Evolutionary conservation across 2,888 invertebrate genomes (phyloP), one percentile per base, ranked within the genome.

Genomic region (Gnatocerus cornutus): DNA sequence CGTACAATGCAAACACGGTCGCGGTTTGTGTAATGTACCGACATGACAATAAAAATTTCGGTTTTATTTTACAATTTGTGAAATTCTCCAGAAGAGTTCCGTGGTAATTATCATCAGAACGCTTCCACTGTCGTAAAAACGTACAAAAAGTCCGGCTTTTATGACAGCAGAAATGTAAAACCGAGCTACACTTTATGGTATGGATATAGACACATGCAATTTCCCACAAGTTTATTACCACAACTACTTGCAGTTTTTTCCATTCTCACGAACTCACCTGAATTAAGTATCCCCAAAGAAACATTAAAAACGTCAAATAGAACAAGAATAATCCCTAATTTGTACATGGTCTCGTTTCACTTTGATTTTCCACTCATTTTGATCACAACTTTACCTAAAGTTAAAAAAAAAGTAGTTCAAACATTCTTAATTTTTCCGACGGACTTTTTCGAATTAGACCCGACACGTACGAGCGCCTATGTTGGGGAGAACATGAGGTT

Each of bases 271-370:
- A 16, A 73, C 78, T 76, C 58, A 78, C 78, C 78, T 64, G 74
- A 73, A 66, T 73, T 78, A 14, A 78, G 70, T 58, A 78, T 77
- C 7, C 75, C 78, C 16, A 69, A 55, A 56, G 73, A 74, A 52
- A 73, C 71, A 30, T 53, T 69, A 27, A 75, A 41, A 41, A 68
- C 69, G 56, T 71, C 68, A 27, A 73, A 43, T 59, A 72, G 45
- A 48, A 69, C 43, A 63, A 76, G 13, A 63, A 73, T 63, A 52
- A 55, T 61, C 14, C 64, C 63, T 12, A 69, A 66, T 45, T 66
- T 63, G 62, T 58, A 72, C 68, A 62, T 76, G 45, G 58, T 64
- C 14, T 12, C 12, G 43, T 16, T 16, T 46, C 48, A 50, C 48
- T 58, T 53, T 12, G 53, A 8, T 53, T 53, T 53, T 13, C 1